phyloP scores from a whole-genome alignment of 2,797 vertebrate genomes.

The Aviceda cuculoides region DNA sequence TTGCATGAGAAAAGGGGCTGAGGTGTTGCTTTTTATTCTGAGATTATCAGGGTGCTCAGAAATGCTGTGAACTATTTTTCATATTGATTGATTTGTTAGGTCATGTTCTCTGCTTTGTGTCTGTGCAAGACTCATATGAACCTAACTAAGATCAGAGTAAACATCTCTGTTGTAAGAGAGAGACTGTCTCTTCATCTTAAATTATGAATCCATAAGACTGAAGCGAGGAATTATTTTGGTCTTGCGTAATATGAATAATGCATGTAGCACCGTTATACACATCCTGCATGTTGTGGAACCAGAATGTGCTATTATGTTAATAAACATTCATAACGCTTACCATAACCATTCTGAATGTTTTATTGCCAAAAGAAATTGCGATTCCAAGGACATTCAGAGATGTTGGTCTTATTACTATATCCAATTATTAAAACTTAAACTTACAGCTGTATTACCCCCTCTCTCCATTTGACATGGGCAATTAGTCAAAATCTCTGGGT shows the following conservation, averaged over 20 bases:
- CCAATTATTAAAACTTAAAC: not conserved
- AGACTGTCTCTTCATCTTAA: conserved; percentile 3
- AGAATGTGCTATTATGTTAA: not conserved
- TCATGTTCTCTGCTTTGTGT: not conserved
- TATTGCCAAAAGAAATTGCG: not conserved
- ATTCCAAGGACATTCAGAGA: not conserved
- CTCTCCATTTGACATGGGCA: not conserved
- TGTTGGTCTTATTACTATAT: not conserved
- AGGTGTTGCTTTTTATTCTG: not conserved
- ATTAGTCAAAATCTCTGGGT: not conserved
- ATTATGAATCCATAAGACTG: not conserved
- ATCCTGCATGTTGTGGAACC: not conserved
- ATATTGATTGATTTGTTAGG: not conserved
- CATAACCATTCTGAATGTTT: not conserved
- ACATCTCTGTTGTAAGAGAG: not conserved
- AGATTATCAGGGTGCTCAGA: not conserved
- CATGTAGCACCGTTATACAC: not conserved
- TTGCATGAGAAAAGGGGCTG: not conserved
- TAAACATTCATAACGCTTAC: not conserved
- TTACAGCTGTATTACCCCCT: not conserved
- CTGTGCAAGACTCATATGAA: not conserved
- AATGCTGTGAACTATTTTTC: not conserved
- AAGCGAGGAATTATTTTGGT: not conserved
- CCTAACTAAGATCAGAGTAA: not conserved
- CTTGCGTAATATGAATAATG: conserved; percentile 46